Percentiles rank a stretch among this genome's conserved stretches.
Evolutionary conservation across 2,113 vertebrate genomes (phyloP).

Genomic region (Tachysurus fulvidraco): DNA sequence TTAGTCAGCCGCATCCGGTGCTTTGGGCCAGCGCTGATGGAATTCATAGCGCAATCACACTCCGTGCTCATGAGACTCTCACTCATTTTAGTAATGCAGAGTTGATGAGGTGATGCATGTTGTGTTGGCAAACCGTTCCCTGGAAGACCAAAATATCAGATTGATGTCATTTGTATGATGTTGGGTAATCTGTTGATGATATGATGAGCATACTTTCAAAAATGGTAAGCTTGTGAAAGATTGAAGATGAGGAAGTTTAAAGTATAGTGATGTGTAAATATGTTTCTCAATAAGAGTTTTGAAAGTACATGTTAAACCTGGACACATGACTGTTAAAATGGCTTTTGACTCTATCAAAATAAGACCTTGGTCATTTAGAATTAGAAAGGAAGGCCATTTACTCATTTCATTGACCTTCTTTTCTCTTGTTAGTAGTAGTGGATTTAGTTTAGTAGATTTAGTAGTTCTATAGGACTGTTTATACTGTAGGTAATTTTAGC

Average conservation of each 20-base stretch:
- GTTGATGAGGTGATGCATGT: not conserved
- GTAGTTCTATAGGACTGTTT: not conserved
- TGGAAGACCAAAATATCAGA: not conserved
- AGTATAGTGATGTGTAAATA: not conserved
- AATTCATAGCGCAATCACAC: constrained; percentile 44
- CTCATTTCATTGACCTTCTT: too few species aligned
- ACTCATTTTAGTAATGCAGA: constrained; percentile 20
- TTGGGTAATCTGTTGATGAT: not conserved
- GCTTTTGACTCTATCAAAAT: not conserved
- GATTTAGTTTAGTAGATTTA: not conserved
- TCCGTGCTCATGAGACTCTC: constrained; percentile 23
- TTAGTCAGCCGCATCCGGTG: constrained; percentile 52
- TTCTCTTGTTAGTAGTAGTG: not conserved
- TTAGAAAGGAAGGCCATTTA: not conserved
- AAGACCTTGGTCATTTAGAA: not conserved
- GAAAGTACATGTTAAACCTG: not conserved
- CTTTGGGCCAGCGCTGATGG: constrained; percentile 38
- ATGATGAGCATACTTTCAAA: not conserved
- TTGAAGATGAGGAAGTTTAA: not conserved
- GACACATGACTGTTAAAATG: not conserved
- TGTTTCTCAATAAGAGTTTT: not conserved
- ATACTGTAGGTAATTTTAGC: not conserved
- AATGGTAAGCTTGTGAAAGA: not conserved
- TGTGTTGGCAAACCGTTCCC: not conserved
- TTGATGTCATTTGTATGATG: not conserved